A percentile compares a stretch with the other conserved stretches of the same genome.
Conservation (phyloP, 2,888 invertebrate species). For the Acanthacorydalis orientalis region DNA sequence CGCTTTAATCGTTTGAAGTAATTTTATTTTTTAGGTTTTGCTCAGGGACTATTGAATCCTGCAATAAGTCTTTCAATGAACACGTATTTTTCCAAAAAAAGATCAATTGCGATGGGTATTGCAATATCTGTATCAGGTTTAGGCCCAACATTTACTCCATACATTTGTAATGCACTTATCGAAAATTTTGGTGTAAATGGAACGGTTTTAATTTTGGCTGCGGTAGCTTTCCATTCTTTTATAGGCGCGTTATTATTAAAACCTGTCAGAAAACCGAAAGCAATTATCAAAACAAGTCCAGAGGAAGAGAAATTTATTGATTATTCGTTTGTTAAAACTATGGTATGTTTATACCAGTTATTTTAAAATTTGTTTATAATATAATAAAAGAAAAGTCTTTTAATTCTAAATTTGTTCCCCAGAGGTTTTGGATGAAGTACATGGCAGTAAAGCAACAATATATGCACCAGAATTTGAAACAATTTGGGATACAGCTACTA, state of each 20-base stretch:
- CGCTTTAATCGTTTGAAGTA: too few relatives aligned
- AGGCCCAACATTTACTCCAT: slow-evolving; percentile 30
- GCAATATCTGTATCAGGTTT: slow-evolving; percentile 29
- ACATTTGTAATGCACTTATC: slow-evolving; percentile 25
- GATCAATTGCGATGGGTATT: slow-evolving; percentile 29
- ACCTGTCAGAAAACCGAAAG: slow-evolving; percentile 20
- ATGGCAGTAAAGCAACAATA: too few relatives aligned
- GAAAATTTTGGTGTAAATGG: slow-evolving; percentile 23
- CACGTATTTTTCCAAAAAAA: slow-evolving; percentile 29
- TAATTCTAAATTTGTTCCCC: not conserved
- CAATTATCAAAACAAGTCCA: too few relatives aligned
- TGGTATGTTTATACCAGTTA: not conserved
- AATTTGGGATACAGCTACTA: too few relatives aligned
- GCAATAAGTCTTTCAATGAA: slow-evolving; percentile 29
- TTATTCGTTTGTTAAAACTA: not conserved
- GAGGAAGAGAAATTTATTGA: not conserved
- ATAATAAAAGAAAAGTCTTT: not conserved
- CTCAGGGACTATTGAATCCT: slow-evolving; percentile 27
- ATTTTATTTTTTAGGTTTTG: slow-evolving; percentile 25
- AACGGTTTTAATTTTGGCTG: slow-evolving; percentile 30
- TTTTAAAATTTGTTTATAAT: not conserved
- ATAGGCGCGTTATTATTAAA: slow-evolving; percentile 28
- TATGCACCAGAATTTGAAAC: too few relatives aligned
- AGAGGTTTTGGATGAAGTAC: not conserved
- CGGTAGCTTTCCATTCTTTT: slow-evolving; percentile 27